Percentiles rank a stretch among this genome's conserved stretches.
Evolutionary conservation across 2,797 vertebrate genomes (phyloP).

Genomic region (Phalanger gymnotis): DNA sequence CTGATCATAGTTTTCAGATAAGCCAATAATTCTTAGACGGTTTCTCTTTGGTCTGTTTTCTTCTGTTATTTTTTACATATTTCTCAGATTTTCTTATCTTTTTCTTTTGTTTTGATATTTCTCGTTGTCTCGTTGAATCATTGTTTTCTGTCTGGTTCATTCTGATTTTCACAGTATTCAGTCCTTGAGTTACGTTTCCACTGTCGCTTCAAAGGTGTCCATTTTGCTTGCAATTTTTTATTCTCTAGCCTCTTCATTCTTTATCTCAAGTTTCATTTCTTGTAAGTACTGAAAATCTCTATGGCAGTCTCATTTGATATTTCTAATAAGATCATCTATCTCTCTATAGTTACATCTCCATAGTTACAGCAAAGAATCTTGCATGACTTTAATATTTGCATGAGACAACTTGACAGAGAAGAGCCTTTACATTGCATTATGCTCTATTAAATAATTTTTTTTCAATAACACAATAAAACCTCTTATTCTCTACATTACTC

Average conservation of each 20-base stretch:
- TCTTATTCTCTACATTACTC: background rate
- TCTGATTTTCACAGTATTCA: background rate
- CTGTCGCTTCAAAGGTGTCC: background rate
- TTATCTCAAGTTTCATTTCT: background rate
- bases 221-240: background rate
- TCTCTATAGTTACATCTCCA: background rate
- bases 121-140: background rate
- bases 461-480: background rate
- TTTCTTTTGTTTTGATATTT: background rate
- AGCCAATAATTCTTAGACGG: background rate
- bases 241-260: background rate
- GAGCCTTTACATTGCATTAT: background rate
- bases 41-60: background rate
- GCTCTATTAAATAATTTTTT: background rate
- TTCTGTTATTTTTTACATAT: background rate
- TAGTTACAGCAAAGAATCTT: background rate
- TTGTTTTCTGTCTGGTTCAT: background rate
- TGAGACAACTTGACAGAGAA: background rate
- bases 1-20: background rate
- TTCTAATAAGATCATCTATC: background rate
- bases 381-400: background rate
- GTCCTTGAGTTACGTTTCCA: background rate
- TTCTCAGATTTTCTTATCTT: background rate
- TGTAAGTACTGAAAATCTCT: background rate
- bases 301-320: background rate